A percentile compares a stretch with the other conserved stretches of the same genome.
Conservation (phyloP, 1,140 invertebrate species). For the Drosophila neocordata region DNA sequence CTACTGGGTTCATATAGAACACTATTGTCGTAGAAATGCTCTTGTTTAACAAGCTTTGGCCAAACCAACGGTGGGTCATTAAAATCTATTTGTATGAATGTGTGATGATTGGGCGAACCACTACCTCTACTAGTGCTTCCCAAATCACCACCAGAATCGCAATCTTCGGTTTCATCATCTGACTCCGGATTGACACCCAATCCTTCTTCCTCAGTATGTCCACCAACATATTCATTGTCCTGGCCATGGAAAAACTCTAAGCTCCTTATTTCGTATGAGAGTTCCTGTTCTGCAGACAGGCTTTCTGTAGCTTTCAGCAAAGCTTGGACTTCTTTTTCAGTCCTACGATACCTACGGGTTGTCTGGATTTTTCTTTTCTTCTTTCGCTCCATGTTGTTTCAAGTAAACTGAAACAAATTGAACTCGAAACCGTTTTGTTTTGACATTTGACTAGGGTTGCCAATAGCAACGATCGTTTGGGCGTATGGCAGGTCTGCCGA, state of each 20-base stretch:
- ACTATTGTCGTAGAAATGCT: conserved; percentile 43
- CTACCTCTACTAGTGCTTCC: conserved; percentile 10
- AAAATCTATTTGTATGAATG: conserved; percentile 68
- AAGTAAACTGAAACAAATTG: conserved; percentile 11
- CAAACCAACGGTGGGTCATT: conserved; percentile 49
- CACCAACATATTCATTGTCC: background rate
- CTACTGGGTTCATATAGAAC: conserved; percentile 45
- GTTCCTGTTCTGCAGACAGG: background rate
- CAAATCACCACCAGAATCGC: conserved; percentile 21
- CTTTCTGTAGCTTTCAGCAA: conserved; percentile 35
- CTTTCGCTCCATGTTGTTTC: conserved; percentile 23
- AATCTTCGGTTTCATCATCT: conserved; percentile 15
- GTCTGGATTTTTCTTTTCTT: conserved; percentile 63
- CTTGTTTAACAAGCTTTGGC: conserved; percentile 18
- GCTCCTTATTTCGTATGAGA: conserved; percentile 40
- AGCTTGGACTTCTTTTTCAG: conserved; percentile 60
- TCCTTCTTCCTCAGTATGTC: background rate
- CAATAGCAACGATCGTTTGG: conserved; percentile 10
- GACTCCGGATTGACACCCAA: background rate
- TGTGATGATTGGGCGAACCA: conserved; percentile 25
- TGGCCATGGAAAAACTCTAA: conserved; percentile 57
- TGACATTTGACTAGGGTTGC: conserved; percentile 20
- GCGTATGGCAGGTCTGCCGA: background rate
- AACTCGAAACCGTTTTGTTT: conserved; percentile 33
- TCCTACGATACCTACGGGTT: conserved; percentile 51